Base-by-base conservation (phyloP, 2,888 invertebrate species). In the Chrysolina oricalcia region DNA sequence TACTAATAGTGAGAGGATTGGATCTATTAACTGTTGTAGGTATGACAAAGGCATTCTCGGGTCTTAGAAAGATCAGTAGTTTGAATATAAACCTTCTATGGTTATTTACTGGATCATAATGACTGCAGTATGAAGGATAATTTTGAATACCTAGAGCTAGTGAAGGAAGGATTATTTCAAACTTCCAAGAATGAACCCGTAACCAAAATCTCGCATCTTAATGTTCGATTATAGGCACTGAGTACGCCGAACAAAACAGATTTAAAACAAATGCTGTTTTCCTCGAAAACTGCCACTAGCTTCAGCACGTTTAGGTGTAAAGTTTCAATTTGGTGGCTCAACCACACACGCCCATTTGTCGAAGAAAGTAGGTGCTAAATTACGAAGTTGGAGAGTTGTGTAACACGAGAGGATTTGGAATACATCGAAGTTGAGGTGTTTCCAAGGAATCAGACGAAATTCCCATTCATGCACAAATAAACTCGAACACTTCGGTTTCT, bases 351-450 rank as follows among this genome's bases (percentile, higher is more conserved):
- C 67, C 43, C 21, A 56, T 72, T 66, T 43, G 72, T 66, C 67
- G 53, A 67, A 59, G 46, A 67, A 72, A 66, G 56, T 40, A 50
- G 66, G 72, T 72, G 62, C 56, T 72, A 67, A 53, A 67, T 72
- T 66, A 53, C 59, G 23, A 66, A 72, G 66, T 67, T 66, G 41
- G 41, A 17, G 66, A 72, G 56, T 56, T 66, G 56, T 50, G 71
- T 53, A 50, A 65, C 27, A 63, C 46, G 46, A 72, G 50, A 56
- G 72, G 65, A 43, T 67, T 67, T 15, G 2, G 19, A 67, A 67
- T 35, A 67, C 67, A 35, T 50, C 59, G 59, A 50, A 66, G 63
- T 64, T 56, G 35, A 21, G 48, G 41, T 65, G 27, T 65, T 72
- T 40, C 35, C n/a, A 17, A 27, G 48, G 23, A 50, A 67, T 67